A percentile compares a stretch with the other conserved stretches of the same genome.
These are phyloP conservation scores for Archaeoteleia sp. DNA, from an alignment of 2,888 invertebrate species.

Conservation along the genomic window DNA sequence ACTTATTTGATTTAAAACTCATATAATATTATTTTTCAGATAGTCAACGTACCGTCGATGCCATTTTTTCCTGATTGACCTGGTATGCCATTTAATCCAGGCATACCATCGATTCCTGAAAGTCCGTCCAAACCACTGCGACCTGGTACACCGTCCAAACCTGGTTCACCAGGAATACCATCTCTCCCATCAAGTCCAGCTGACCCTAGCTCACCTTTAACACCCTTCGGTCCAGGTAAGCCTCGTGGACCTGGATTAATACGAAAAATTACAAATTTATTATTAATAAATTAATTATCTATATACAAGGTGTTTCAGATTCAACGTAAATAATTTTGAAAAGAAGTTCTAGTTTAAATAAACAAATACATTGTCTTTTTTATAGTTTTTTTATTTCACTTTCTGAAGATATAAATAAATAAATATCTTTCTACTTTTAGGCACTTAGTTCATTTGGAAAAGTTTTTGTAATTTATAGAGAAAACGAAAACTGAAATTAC, in stretches of 20 bases:
- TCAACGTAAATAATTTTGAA: no score
- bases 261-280: conserved; percentile 3
- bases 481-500: background rate
- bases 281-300: background rate
- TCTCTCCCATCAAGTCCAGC: conserved; percentile 90
- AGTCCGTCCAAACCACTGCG: conserved; percentile 88
- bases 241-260: conserved; percentile 74
- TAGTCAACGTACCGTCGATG: conserved; percentile 77
- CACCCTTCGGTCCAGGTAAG: conserved; percentile 80
- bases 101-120: conserved; percentile 83
- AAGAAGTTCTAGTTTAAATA: no score
- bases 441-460: no score
- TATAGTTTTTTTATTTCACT: no score
- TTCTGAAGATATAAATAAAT: no score
- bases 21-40: background rate
- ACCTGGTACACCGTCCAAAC: conserved; percentile 90
- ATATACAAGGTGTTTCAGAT: no score
- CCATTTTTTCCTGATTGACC: conserved; percentile 84
- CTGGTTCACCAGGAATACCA: conserved; percentile 93
- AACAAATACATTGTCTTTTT: no score
- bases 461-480: background rate
- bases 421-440: no score
- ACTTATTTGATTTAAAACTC: background rate
- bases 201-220: conserved; percentile 79
- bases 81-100: conserved; percentile 83